phyloP scores from a whole-genome alignment of 2,113 vertebrate species.

The Nicator chloris region DNA sequence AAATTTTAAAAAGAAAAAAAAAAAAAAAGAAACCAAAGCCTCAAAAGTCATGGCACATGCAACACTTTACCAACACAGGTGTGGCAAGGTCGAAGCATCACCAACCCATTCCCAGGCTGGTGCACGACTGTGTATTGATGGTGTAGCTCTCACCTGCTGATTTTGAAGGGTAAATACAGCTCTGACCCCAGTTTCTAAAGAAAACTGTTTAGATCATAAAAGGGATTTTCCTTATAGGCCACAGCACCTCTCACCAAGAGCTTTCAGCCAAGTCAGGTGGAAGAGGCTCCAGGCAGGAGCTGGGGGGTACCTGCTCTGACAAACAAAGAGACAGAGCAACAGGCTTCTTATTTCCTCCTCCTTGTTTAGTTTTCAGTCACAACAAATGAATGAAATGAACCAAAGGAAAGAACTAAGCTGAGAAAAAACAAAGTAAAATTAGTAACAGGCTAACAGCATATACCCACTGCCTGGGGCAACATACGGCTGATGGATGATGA shows the following conservation, averaged over 20 bases:
- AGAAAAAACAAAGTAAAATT: constrained; percentile 69
- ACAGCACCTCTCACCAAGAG: background rate
- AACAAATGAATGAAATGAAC: constrained; percentile 68
- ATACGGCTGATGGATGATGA: constrained; percentile 73
- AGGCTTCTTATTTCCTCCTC: background rate
- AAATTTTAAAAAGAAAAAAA: background rate
- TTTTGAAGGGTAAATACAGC: background rate
- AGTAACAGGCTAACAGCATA: constrained; percentile 72
- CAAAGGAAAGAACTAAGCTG: constrained; percentile 62
- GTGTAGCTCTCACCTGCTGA: background rate
- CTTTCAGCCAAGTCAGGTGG: background rate
- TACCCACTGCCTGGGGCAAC: constrained; percentile 69
- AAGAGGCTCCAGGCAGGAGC: constrained; percentile 20
- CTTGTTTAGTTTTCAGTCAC: constrained; percentile 51
- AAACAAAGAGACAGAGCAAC: background rate
- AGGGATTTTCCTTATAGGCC: background rate
- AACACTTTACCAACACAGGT: background rate
- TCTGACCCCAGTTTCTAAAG: background rate
- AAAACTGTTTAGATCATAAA: background rate
- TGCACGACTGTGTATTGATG: background rate
- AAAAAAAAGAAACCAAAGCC: background rate
- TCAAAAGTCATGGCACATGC: background rate
- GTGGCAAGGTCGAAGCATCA: background rate
- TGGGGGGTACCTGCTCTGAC: background rate
- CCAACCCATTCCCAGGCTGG: background rate